Evolutionary conservation across 2,888 invertebrate species (phyloP), one percentile per base, ranked within the genome.

Genomic region (Notocelia uddmanniana): DNA sequence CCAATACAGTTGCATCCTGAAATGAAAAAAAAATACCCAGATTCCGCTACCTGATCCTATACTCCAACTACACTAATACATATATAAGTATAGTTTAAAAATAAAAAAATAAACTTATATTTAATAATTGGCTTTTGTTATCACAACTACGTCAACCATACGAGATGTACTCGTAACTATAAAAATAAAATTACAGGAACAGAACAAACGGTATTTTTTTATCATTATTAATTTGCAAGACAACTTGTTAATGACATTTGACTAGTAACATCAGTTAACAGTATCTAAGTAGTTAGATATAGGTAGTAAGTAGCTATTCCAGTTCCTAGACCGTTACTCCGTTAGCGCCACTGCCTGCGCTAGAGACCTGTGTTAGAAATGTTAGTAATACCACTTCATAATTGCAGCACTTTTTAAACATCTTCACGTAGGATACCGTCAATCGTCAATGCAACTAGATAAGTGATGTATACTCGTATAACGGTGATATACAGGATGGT

Each of bases 271-370:
- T 52, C 70, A 52, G 67, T 50, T 68, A 60, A 72, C 72, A 55
- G 67, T 68, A 68, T 60, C 60, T 60, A 71, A 23, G n/a, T 41
- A 45, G 31, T 31, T 31, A 31, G 31, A 31, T 31, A n/a, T 5
- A 15, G 34, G 54, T 41, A 23, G 21, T 54, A 23, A 11, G 68
- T 60, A 62, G 55, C 67, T 59, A 64, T 71, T 63, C 71, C 71
- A 68, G 71, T 74, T 70, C 15, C 57, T 57, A 18, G 62, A 74
- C 75, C 75, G 76, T 76, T 75, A 76, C 75, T 75, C 75, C 75
- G 76, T 76, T 75, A 76, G 76, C 76, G 76, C 76, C 73, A 73
- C 66, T 31, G 54, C 60, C 58, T 72, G 71, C 50, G 59, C 55
- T 45, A 59, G 37, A 55, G 67, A 66, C 60, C 54, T 66, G 60